Evolutionary conservation across 2,797 vertebrate species (phyloP), one percentile per base, ranked within the genome.

Genomic region (Rhinogobio ventralis): DNA sequence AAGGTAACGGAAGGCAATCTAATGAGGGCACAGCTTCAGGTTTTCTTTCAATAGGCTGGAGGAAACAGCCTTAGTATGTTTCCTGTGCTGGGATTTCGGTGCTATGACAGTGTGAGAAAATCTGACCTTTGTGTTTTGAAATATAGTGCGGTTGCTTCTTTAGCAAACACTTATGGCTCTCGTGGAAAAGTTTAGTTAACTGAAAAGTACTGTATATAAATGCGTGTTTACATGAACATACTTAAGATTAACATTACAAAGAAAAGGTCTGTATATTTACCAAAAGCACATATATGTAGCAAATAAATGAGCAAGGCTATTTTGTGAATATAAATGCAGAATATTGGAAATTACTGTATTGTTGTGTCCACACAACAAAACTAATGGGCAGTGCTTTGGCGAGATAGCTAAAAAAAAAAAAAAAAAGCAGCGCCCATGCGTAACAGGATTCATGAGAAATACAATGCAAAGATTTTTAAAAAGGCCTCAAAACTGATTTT

Each of bases 221-320:
- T 30, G 25, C 28, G 36, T 25, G n/a, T 81, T 69, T 71, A 57
- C 23, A 30, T 69, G 1, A 69, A 71, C 17, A 17, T 46, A 33
- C 55, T 74, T 74, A 7, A 49, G 9, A 66, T 66, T n/a, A 75
- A 66, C 28, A 33, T 66, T 67, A 67, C 30, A 75, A 76, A 83
- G 25, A 57, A 19, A 77, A 28, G 14, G 57, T 66, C 5, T 64
- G 57, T 76, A 76, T 67, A 68, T 57, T 30, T 5, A 68, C 7
- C 45, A 36, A 53, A 76, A 83, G 79, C 28, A 36, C 20, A 33
- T 71, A 69, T 81, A 69, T 15, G 17, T 60, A 55, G 20, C 45
- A 83, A 75, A 64, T 75, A 53, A 67, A 66, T 23, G 60, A 81
- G n/a, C 67, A 66, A 80, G 46, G 23, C 71, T 83, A 55, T 66